Conservation (phyloP, 1,140 invertebrate species). For the Bombus fervidus region DNA sequence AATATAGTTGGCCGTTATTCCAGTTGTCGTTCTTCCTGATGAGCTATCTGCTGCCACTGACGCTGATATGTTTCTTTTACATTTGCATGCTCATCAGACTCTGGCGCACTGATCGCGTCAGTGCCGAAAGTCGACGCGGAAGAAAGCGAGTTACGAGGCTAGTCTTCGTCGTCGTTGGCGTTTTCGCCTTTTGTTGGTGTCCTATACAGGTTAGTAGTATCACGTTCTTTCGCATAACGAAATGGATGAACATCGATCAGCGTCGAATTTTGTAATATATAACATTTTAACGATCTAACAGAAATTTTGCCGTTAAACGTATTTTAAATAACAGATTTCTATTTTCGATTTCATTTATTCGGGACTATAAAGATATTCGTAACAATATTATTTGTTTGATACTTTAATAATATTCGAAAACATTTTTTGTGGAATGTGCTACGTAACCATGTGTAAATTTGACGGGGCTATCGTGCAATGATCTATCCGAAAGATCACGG, state of each 20-base stretch:
- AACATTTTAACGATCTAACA: no score
- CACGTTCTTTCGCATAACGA: not conserved
- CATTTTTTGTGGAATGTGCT: no score
- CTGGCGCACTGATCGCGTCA: constrained; percentile 91
- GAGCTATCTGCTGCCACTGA: constrained; percentile 93
- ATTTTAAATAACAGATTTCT: no score
- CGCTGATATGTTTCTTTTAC: constrained; percentile 95
- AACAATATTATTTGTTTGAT: no score
- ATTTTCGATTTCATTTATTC: no score
- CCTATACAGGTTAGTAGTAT: constrained; percentile 91
- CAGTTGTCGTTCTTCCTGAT: constrained; percentile 92
- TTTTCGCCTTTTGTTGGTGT: constrained; percentile 97
- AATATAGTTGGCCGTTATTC: constrained; percentile 77
- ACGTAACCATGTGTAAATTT: not conserved
- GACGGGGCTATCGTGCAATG: no score
- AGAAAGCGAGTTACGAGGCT: constrained; percentile 96
- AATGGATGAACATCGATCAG: no score
- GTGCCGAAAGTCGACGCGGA: constrained; percentile 89
- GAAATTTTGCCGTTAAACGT: no score
- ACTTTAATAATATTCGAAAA: no score
- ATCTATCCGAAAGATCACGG: not conserved
- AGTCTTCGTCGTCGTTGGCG: constrained; percentile 96
- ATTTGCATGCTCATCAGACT: constrained; percentile 94
- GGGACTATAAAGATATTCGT: no score
- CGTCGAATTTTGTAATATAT: no score